A percentile compares a stretch with the other conserved stretches of the same genome.
phyloP scores from a whole-genome alignment of 2,113 vertebrate species.

The Chiloscyllium plagiosum region DNA sequence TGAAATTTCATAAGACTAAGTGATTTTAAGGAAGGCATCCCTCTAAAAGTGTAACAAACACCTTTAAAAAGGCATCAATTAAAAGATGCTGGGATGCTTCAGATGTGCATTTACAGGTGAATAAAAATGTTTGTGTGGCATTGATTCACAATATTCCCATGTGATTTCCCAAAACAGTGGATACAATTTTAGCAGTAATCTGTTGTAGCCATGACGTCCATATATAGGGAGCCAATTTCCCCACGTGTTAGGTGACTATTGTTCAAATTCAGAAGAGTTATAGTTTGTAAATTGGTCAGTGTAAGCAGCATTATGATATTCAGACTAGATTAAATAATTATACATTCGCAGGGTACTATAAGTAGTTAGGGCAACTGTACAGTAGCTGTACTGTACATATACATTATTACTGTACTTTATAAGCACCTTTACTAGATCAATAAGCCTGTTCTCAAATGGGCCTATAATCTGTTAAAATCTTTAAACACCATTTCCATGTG shows the following conservation, averaged over 20 bases:
- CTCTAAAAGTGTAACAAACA: neutral
- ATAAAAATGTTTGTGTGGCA: neutral
- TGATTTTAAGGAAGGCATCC: neutral
- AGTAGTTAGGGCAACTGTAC: neutral
- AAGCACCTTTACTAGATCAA: neutral
- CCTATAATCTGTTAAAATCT: neutral
- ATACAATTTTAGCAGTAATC: neutral
- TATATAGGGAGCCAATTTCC: neutral
- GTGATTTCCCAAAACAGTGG: neutral
- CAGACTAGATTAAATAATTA: neutral
- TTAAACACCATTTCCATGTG: neutral
- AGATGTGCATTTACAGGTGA: neutral
- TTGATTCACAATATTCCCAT: neutral
- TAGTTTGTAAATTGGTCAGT: neutral
- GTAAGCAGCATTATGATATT: neutral
- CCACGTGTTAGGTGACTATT: neutral
- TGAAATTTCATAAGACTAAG: neutral
- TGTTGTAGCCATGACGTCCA: neutral
- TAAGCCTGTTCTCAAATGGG: neutral
- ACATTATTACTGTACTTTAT: neutral
- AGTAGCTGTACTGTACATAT: too few relatives aligned
- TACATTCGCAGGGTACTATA: neutral
- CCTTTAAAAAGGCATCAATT: neutral
- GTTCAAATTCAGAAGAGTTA: neutral
- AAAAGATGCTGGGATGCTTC: neutral